Percentiles rank a stretch among this genome's conserved stretches.
Evolutionary conservation across 2,113 vertebrate genomes (phyloP).

Genomic region (Beaufortia kweichowensis): DNA sequence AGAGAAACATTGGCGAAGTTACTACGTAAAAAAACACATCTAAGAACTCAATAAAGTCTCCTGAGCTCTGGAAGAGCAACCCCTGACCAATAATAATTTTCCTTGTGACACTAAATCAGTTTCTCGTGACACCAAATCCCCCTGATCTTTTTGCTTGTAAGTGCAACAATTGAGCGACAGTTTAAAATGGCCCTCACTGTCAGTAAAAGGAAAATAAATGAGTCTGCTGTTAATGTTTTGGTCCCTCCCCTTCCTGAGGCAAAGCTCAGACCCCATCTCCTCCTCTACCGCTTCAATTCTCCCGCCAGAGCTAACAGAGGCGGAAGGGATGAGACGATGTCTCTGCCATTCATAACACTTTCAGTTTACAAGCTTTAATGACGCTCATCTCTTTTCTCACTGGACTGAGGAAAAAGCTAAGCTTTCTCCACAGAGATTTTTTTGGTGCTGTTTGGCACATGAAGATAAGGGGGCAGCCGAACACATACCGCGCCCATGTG

Average conservation of each 20-base stretch:
- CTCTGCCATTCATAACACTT: conserved; percentile 27
- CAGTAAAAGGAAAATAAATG: conserved; percentile 36
- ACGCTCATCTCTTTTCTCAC: conserved; percentile 17
- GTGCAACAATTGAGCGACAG: conserved; percentile 27
- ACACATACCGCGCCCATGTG: conserved; percentile 89
- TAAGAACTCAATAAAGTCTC: no score
- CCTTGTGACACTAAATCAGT: conserved; percentile 47
- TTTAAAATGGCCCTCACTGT: conserved; percentile 33
- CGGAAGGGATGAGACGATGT: conserved; percentile 42
- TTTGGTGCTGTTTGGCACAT: conserved; percentile 11
- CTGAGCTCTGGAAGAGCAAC: not conserved
- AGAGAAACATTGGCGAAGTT: no score
- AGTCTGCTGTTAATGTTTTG: not conserved
- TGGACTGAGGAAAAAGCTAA: conserved; percentile 20
- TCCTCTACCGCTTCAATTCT: not conserved
- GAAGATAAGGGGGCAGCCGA: not conserved
- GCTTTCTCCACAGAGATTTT: not conserved
- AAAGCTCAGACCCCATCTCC: conserved; percentile 19
- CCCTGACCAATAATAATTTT: conserved; percentile 28
- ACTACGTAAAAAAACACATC: no score
- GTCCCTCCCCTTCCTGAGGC: conserved; percentile 6
- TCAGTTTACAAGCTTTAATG: conserved; percentile 38
- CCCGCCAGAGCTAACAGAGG: conserved; percentile 25
- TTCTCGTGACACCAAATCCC: conserved; percentile 19
- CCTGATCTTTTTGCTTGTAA: conserved; percentile 25